Evolutionary conservation across 2,797 vertebrate species (phyloP), one percentile per base, ranked within the genome.

Genomic region (Micropoecilia bifurca): DNA sequence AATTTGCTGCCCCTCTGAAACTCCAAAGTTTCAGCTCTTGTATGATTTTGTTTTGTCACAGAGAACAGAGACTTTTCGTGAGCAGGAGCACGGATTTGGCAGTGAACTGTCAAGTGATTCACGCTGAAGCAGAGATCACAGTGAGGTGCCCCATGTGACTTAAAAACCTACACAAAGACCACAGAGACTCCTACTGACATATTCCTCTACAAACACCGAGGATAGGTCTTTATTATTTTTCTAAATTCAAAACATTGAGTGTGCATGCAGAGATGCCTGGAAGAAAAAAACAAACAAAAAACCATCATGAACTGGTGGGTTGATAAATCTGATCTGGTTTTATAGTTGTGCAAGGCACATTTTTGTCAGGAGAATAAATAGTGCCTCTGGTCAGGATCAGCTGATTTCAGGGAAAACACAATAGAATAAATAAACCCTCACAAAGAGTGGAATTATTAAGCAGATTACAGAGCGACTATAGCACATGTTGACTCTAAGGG

Each of bases 41-140:
- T 91, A 25, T 43, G 80, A 87, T 89, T 69, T 92, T 88, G 84
- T 90, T 92, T 90, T 85, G 84, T 79, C 86, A 86, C 48, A 1
- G 68, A 79, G 75, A 90, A 81, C 79, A 84, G 80, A 87, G 85
- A 69, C 81, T 81, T 75, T 78, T 85, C 78, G 80, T 85, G 76
- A 89, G 82, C 80, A 88, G 53, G 86, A 83, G 80, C 68, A 73
- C 57, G 79, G 71, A 87, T 91, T 87, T 88, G 82, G 63, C 80
- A 78, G 50, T 68, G 86, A 81, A 91, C 77, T 90, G 90, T 91
- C 83, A 88, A 92, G 76, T 75, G 87, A 89, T 86, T 91, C 75
- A 50, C 80, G 81, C 3, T 79, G 80, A 89, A 85, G 82, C 57
- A 41, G 43, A 84, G 80, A 88, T 89, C 85, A 73, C 59, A 84